Conservation (phyloP, 1,140 invertebrate genomes). For the Euwallacea similis region DNA sequence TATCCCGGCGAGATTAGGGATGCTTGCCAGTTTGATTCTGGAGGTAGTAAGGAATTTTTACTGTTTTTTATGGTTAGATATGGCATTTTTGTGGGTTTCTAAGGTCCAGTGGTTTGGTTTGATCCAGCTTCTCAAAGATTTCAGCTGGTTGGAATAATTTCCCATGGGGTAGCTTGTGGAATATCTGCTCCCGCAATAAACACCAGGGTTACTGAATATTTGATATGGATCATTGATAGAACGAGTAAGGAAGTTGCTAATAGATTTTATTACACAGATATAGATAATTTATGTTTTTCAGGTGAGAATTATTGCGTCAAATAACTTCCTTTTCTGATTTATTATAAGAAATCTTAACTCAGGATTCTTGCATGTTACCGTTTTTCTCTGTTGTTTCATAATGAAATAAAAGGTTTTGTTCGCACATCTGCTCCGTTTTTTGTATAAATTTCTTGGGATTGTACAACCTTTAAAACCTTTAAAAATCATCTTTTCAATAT, state of each 20-base stretch:
- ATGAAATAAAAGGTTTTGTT: no score
- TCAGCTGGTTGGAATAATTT: slow-evolving; percentile 59
- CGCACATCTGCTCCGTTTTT: no score
- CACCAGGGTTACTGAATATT: slow-evolving; percentile 55
- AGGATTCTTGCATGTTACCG: no score
- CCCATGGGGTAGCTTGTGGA: slow-evolving; percentile 59
- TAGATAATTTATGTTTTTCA: slow-evolving; percentile 9
- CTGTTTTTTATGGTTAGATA: background rate
- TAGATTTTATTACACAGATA: background rate
- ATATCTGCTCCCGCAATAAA: slow-evolving; percentile 57
- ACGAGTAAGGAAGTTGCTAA: slow-evolving; percentile 4
- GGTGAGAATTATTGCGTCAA: slow-evolving; percentile 11
- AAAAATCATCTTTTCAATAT: no score
- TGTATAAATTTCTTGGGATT: no score
- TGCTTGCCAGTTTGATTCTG: slow-evolving; percentile 70
- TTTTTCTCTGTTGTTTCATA: no score
- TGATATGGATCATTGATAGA: slow-evolving; percentile 59
- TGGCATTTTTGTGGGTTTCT: slow-evolving; percentile 4
- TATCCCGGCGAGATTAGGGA: slow-evolving; percentile 61
- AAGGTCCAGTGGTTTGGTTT: slow-evolving; percentile 64
- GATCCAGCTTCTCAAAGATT: slow-evolving; percentile 55
- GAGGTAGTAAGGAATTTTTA: slow-evolving; percentile 53
- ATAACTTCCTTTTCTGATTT: background rate
- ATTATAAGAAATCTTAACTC: no score
- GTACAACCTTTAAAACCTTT: no score